Base-by-base conservation (phyloP, 2,113 vertebrate species). In the Anhinga anhinga region DNA sequence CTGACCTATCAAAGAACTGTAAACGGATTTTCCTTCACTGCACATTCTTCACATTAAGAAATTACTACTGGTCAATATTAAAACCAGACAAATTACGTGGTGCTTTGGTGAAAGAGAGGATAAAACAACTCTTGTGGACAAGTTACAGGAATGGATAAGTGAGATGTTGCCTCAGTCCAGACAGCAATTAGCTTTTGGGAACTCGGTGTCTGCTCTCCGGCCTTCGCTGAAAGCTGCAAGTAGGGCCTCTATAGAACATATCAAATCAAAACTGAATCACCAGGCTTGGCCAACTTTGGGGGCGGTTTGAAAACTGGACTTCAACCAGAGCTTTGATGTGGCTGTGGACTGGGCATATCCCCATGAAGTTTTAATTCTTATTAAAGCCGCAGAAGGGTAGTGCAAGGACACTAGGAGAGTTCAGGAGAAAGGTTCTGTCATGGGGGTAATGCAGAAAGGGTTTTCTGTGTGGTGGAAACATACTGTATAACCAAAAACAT, bases 21-120 rank as follows among this genome's bases (percentile, higher is more conserved):
- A 94, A 95, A 97, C 40, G 4, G 66, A 63, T 76, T 88, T 94
- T 94, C 67, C 80, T 70, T 65, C 84, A 38, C 38, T 3, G 82
- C 56, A 53, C 80, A 96, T 95, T 91, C 90, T 36, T 97, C 93
- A 63, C 82, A 8, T 17, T 30, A 86, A 95, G 70, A 88, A 93
- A 80, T 84, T 44, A 96, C 59, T 49, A 63, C 55, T 52, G 72
- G 83, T 70, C 89, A 90, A 8, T 71, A 90, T 90, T 93, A 77
- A 95, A 90, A 66, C 65, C 88, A 93, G 94, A 93, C 50, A 61
- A 66, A 78, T 19, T 70, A 40, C 1, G 13, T 13, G 78, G 63
- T 27, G 80, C 44, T 92, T 65, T 30, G 78, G 38, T 21, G 53
- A 70, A 59, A 50, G 53, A 71, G 20, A 61, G 58, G 74, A 53